These are phyloP conservation scores for Spodoptera exigua DNA, from an alignment of 2,888 invertebrate genomes.

Conservation along the genomic window DNA sequence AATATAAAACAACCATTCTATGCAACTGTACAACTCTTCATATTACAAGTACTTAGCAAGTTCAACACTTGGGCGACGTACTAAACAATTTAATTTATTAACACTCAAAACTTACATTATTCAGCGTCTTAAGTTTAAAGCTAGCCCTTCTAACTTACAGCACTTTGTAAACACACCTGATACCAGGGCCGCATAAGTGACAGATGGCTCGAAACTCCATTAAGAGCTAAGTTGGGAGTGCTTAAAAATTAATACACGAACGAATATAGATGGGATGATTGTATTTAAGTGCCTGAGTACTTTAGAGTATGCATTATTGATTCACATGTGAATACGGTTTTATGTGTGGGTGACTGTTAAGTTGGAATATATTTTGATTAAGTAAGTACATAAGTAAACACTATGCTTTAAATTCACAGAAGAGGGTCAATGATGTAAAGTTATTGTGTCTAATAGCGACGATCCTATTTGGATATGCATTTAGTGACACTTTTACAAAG, in stretches of 20 bases:
- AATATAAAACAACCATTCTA: too few species aligned
- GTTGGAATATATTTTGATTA: too few species aligned
- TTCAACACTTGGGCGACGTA: constrained; percentile 41
- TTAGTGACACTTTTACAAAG: too few species aligned
- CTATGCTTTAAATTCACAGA: background rate
- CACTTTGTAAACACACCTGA: constrained; percentile 57
- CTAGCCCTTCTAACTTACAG: constrained; percentile 56
- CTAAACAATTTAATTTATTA: constrained; percentile 55
- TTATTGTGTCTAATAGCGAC: too few species aligned
- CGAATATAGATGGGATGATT: constrained; percentile 14
- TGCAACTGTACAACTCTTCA: constrained; percentile 9
- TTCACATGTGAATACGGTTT: constrained; percentile 7
- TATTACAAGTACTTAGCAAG: constrained; percentile 45
- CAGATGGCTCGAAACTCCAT: constrained; percentile 44
- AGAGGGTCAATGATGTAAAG: too few species aligned
- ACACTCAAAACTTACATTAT: constrained; percentile 56
- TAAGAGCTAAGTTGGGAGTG: constrained; percentile 44
- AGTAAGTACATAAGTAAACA: constrained; percentile 7
- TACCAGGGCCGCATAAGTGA: constrained; percentile 46
- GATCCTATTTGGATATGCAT: too few species aligned
- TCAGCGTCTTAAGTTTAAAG: constrained; percentile 52
- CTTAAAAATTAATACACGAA: constrained; percentile 53
- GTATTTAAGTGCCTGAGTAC: constrained; percentile 29
- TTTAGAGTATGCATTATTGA: constrained; percentile 35
- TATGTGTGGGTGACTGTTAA: constrained; percentile 5